Base-by-base conservation (phyloP, 2,797 vertebrate species). In the Crocodylus rhombifer region DNA sequence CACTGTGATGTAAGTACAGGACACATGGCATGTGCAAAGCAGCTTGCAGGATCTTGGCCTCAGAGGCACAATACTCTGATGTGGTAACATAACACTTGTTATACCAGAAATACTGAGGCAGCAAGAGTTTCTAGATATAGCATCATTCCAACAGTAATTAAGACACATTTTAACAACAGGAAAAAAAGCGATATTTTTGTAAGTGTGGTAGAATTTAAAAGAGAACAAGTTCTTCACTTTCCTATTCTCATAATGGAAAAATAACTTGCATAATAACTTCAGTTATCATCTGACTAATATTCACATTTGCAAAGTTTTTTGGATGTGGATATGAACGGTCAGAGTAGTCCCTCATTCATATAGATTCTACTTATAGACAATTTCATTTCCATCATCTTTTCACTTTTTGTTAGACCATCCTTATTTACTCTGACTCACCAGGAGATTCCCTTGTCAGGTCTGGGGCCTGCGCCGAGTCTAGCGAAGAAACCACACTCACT, bases 401-500 rank as follows among this genome's bases (percentile, higher is more conserved):
- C 25, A 25, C 21, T 63, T 65, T 84, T 83, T 56, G 23, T 74
- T 26, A 87, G 87, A 15, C n/a, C n/a, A 18, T 58, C 28, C 64
- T 67, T 2, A 60, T 82, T 86, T 69, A 75, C 6, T 33, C 57
- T 87, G 86, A 97, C 98, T 98, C 96, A 99, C 99, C 97, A 87
- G 98, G 98, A 96, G 98, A 97, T 78, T 97, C 94, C 98, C 98
- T 95, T 90, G 96, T 95, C n/a, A 89, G 83, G 80, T 98, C 96
- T 15, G 87, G 76, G 77, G 97, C 91, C 95, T 98, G 98, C 8
- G 97, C 89, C 58, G 99, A 95, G 42, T 99, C 98, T 18, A 92
- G 95, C 63, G 99, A 98, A 82, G 99, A 99, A 82, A 99, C 99
- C 93, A 99, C 98, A n/a, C 99, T 98, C 74, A 99, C 98, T 26